Conservation (phyloP, 2,797 vertebrate species). For the Pristis pectinata region DNA sequence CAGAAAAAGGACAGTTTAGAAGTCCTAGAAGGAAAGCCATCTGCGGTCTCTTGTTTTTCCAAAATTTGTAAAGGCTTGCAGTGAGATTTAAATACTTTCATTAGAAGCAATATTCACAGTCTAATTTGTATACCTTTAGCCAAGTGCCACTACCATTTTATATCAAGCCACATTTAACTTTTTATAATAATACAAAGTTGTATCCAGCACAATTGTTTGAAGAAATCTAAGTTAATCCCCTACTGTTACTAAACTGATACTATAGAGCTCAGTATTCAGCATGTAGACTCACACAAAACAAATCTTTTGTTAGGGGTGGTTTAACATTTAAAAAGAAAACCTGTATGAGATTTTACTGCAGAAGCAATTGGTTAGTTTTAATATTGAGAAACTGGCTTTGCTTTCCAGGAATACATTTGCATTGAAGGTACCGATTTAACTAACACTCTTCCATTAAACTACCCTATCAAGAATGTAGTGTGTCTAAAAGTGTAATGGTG, state of each 20-base stretch:
- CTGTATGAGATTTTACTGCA: background rate
- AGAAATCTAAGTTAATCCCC: background rate
- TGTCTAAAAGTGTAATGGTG: background rate
- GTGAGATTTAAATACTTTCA: background rate
- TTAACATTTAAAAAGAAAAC: background rate
- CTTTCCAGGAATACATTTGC: background rate
- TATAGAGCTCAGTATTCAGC: background rate
- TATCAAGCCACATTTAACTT: background rate
- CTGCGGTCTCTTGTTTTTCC: background rate
- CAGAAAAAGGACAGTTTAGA: too few relatives aligned
- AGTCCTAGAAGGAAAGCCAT: too few relatives aligned
- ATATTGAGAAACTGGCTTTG: background rate
- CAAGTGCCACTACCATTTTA: background rate
- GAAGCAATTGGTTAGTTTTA: background rate
- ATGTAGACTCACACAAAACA: background rate
- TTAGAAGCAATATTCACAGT: background rate
- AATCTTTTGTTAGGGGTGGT: background rate
- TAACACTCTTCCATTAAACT: background rate
- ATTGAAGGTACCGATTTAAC: background rate
- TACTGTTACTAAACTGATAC: background rate
- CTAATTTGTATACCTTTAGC: background rate
- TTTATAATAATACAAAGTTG: background rate
- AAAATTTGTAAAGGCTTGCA: background rate
- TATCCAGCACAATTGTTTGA: background rate
- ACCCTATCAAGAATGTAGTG: background rate